These are phyloP conservation scores for Orchesellides sinensis DNA, from an alignment of 2,888 invertebrate genomes.

Conservation along the genomic window DNA sequence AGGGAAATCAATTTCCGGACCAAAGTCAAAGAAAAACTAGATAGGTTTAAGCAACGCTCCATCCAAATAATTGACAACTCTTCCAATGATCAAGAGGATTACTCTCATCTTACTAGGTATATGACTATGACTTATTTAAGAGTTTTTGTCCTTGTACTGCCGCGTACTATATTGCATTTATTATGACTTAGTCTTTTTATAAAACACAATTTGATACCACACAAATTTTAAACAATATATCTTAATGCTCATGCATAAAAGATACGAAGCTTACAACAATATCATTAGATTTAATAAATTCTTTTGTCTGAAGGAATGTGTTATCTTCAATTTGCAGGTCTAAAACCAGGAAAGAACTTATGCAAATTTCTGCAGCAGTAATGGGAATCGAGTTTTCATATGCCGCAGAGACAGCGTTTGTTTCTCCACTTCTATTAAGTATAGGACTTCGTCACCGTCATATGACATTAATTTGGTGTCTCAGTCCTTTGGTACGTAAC, in stretches of 20 bases:
- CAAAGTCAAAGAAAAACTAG: constrained; percentile 71
- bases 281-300: too few relatives aligned
- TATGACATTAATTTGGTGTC: constrained; percentile 97
- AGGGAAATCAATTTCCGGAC: constrained; percentile 71
- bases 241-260: too few relatives aligned
- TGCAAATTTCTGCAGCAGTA: constrained; percentile 94
- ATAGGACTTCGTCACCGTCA: constrained; percentile 94
- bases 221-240: too few relatives aligned
- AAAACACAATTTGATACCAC: too few relatives aligned
- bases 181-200: too few relatives aligned
- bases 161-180: too few relatives aligned
- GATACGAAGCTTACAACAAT: too few relatives aligned
- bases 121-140: background rate
- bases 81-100: constrained; percentile 68
- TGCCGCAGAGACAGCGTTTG: constrained; percentile 98
- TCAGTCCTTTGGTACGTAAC: constrained; percentile 86
- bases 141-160: background rate
- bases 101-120: constrained; percentile 73
- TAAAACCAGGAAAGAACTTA: constrained; percentile 88
- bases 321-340: constrained; percentile 79
- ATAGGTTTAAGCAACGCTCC: constrained; percentile 67
- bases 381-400: constrained; percentile 98
- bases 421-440: constrained; percentile 94
- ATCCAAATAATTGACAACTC: constrained; percentile 69
- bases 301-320: too few relatives aligned